Base-by-base conservation (phyloP, 1,140 invertebrate genomes). In the Rhopalosiphum maidis region DNA sequence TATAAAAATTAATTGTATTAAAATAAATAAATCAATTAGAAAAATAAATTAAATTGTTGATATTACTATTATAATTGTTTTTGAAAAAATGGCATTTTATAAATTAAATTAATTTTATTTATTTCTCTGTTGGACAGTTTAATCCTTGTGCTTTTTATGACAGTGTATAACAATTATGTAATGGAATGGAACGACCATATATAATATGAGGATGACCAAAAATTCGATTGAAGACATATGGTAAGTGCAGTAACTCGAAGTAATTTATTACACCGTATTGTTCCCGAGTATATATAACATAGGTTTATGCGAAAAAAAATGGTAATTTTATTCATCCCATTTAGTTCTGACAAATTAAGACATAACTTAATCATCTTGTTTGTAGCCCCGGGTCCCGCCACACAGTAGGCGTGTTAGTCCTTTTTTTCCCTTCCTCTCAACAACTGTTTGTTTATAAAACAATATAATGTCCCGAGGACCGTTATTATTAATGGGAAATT, bases 391-490 rank as follows among this genome's bases (percentile, higher is more conserved):
- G 77, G 83, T 54, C 8, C 46, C 46, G 77, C 35, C 51, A 60
- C 68, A 83, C 77, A 48, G 85, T 88, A 89, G 93, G 54, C 85
- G 93, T 88, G 77, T 93, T 55, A 25, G 54, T 93, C n/a, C 54
- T 88, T 93, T 88, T 93, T 68, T 85, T 55, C 51, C 51, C 77
- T 43, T 93, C 83, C 83, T 93, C 43, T 93, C 43, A 35, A 87
- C 92, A 30, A 93, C 41, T 89, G 68, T 93, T 93, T 88, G 93
- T 93, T 93, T 93, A 48, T n/a, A 68, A 51, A 93, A 93, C 77
- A 93, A 93, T 93, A 86, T 93, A 82, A 86, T 55, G 48, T 93
- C 91, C 60, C 11, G 91, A 92, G 91, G 91, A 82, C 68, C 41
- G 46, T 41, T 51, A 54, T 93, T 85, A 85, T 93, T 93, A 93